Percentiles rank a stretch among this genome's conserved stretches.
Conservation (phyloP, 2,797 vertebrate species). For the Sebastes nivosus region DNA sequence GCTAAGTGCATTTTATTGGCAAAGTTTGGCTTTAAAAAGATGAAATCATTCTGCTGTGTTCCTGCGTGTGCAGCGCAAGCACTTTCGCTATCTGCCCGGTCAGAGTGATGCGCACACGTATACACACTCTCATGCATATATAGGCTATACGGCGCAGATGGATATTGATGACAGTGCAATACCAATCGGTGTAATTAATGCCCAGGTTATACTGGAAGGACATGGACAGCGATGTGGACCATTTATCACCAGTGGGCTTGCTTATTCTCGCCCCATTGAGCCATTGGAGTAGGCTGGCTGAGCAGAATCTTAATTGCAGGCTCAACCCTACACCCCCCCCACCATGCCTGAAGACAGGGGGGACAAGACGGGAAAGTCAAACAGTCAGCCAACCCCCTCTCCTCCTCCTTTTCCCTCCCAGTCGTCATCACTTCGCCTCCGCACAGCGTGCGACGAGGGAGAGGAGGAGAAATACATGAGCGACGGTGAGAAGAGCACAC, state of each 20-base stretch:
- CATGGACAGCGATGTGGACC: constrained; percentile 71
- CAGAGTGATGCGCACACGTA: constrained; percentile 21
- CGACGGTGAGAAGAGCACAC: background rate
- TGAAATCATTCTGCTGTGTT: constrained; percentile 30
- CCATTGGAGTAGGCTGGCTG: constrained; percentile 69
- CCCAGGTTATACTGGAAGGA: constrained; percentile 78
- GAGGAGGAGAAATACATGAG: constrained; percentile 24
- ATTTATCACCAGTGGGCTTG: constrained; percentile 80
- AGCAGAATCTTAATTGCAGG: constrained; percentile 79
- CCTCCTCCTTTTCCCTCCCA: constrained; percentile 10
- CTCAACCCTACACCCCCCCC: constrained; percentile 23
- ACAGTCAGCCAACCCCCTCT: constrained; percentile 23
- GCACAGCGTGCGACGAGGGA: background rate
- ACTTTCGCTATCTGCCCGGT: constrained; percentile 3
- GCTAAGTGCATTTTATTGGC: constrained; percentile 26
- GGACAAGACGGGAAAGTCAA: constrained; percentile 65
- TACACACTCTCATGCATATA: constrained; percentile 2
- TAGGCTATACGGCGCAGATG: constrained; percentile 45
- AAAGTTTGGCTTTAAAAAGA: constrained; percentile 31
- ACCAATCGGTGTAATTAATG: constrained; percentile 85
- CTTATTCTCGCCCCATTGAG: constrained; percentile 79
- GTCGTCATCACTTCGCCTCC: constrained; percentile 38
- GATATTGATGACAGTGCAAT: constrained; percentile 82
- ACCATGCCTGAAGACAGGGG: constrained; percentile 25
- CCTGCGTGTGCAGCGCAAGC: background rate